Base-by-base conservation (phyloP, 2,797 vertebrate genomes). In the Pseudochirops corinnae region DNA sequence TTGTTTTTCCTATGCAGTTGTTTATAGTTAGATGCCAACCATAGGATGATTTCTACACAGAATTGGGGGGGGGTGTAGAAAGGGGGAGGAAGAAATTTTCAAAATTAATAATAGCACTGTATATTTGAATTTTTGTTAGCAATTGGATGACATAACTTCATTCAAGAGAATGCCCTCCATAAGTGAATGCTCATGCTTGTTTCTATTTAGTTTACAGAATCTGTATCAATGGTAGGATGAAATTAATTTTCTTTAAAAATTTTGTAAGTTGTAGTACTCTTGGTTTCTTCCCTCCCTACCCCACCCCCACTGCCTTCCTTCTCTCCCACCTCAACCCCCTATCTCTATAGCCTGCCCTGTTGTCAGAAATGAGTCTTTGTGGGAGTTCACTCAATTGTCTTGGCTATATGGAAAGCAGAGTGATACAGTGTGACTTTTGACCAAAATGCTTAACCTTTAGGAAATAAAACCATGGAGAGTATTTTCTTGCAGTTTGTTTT, bases 321-420 rank as follows among this genome's bases (percentile, higher is more conserved):
- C 39, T 46, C 39, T 50, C 3, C 74, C 9, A 3, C 50, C 57
- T 29, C 29, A 29, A 33, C 26, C 53, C 57, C 90, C 56, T 6
- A 4, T 52, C 2, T 2, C 56, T n/a, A 5, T 31, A 18, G 16
- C 5, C 39, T 92, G 52, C n/a, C 14, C 67, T 96, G 16, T 95
- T 98, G 95, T 97, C 96, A 94, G 95, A 98, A 97, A 96, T 95
- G 96, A 96, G 90, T 94, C 39, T 87, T 96, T 93, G 74, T 82
- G 55, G 93, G 82, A 91, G 91, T 91, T 26, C 91, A 93, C 91
- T 92, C 95, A 95, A 96, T 97, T 96, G 91, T 93, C 95, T 96
- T n/a, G 97, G 96, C 95, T 94, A 91, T 31, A 60, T 96, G 94
- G 96, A 98, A 82, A 92, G 90, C 55, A 18, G 90, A 91, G 62